Evolutionary conservation across 2,113 vertebrate genomes (phyloP), one percentile per base, ranked within the genome.

Genomic region (Psittacula cyanocephala): DNA sequence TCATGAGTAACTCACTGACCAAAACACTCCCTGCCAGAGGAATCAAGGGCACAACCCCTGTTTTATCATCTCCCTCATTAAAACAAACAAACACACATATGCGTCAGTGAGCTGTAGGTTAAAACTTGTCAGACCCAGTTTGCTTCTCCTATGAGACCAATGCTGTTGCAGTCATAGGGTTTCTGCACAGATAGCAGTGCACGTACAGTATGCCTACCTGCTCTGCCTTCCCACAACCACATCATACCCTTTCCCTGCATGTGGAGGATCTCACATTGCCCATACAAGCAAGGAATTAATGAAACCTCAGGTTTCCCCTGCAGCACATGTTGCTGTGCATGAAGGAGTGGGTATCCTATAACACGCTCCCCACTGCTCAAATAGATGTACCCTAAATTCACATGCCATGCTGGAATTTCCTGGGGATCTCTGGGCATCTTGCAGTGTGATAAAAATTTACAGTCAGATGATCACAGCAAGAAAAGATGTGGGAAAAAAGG

Each of bases 381-480:
- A 43, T 31, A 79, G 35, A 46, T 1, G 2, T 31, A 43, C 6
- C 17, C 14, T 35, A 57, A 47, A 55, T 27, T 44, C 39, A 64
- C 17, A 4, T 2, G 1, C 35, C 27, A 1, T 11, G 22, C 7
- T 0, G 0, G 60, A 53, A 13, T 25, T 84, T 55, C 31, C 55
- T 2, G 4, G 22, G 17, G 10, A 11, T 83, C 64, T 72, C 47
- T 65, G 57, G 18, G 67, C 35, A 52, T 52, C 47, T 25, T 37
- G 33, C 6, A n/a, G 29, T 44, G 81, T 65, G 35, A 55, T 23
- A 70, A 77, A 59, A 31, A 24, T 52, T 59, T 50, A 60, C 27
- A 35, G 9, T n/a, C 25, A 35, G 52, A 28, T 53, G 49, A 39
- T 33, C 33, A n/a, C 14, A 52, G 24, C 5, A 6, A 53, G 35